Base-by-base conservation (phyloP, 2,113 vertebrate genomes). In the Egretta garzetta region DNA sequence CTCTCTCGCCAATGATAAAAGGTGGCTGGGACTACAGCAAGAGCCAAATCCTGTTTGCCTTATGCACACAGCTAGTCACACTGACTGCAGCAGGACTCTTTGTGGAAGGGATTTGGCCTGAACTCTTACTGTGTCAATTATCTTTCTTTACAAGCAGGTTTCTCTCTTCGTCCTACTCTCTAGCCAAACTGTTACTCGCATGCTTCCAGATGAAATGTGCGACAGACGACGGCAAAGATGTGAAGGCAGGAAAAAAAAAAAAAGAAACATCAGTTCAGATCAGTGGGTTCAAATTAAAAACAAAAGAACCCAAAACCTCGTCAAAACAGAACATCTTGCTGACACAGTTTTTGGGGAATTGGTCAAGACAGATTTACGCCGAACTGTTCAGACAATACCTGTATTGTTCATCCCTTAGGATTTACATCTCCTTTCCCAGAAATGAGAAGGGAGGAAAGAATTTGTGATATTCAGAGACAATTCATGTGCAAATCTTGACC, bases 31-130 rank as follows among this genome's bases (percentile, higher is more conserved):
- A 88, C 90, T 95, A 92, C 94, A 97, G 94, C 80, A 96, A 86
- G 94, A 96, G 86, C 89, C 84, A 96, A 91, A 96, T 96, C 82
- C 70, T 91, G 71, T 91, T 94, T 89, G 35, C 87, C 62, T 91
- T 93, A 84, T 94, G 91, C 96, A 97, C 80, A 90, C 86, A 97
- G 52, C 91, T 77, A 76, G 96, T 97, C 96, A 97, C 93, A 96
- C 76, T 75, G 96, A 91, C 92, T 98, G 72, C 96, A 94, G 72
- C 4, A 10, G 83, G 85, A 87, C 92, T 94, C 80, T 95, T 94
- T 96, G 88, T 88, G 93, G 96, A 97, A 96, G 86, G 93, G 95
- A 98, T 97, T 97, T 97, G 94, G 82, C 92, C 86, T 97, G 96
- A 94, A 96, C 88, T 94, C 93, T 95, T 88, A 89, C 94, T 94